Conservation (phyloP, 2,113 vertebrate species). For the Apteryx owenii region DNA sequence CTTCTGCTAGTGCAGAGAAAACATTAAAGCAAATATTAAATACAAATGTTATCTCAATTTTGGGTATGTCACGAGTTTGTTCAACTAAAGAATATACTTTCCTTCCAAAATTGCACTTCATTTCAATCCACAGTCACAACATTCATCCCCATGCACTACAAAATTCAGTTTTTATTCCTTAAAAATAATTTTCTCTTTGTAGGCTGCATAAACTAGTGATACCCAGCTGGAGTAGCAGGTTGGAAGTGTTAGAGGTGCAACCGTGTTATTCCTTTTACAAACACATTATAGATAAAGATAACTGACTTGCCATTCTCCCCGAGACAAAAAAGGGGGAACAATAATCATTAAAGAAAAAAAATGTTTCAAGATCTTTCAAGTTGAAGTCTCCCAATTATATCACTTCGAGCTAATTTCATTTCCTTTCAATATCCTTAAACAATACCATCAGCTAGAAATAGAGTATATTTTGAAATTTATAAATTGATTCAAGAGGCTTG, state of each 20-base stretch:
- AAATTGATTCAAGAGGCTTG: not conserved
- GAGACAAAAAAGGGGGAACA: not conserved
- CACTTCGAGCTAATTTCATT: not conserved
- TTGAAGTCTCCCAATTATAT: not conserved
- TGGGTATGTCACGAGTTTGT: not conserved
- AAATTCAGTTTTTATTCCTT: not conserved
- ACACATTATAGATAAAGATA: not conserved
- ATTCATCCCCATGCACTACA: too few relatives aligned
- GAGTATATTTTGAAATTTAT: not conserved
- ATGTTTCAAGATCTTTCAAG: not conserved
- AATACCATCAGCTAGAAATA: not conserved
- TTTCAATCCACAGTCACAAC: not conserved
- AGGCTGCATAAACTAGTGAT: not conserved
- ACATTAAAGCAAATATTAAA: not conserved
- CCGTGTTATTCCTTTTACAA: not conserved
- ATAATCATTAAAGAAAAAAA: not conserved
- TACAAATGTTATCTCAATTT: not conserved
- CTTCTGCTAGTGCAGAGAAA: not conserved
- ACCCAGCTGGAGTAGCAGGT: not conserved
- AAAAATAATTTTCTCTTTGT: not conserved
- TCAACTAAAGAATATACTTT: not conserved
- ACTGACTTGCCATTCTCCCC: not conserved
- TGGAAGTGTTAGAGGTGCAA: not conserved
- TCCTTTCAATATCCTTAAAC: not conserved
- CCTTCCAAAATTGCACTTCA: not conserved